A percentile compares a stretch with the other conserved stretches of the same genome.
phyloP scores from a whole-genome alignment of 2,888 invertebrate genomes.

The Callyntrura guangdongensis region DNA sequence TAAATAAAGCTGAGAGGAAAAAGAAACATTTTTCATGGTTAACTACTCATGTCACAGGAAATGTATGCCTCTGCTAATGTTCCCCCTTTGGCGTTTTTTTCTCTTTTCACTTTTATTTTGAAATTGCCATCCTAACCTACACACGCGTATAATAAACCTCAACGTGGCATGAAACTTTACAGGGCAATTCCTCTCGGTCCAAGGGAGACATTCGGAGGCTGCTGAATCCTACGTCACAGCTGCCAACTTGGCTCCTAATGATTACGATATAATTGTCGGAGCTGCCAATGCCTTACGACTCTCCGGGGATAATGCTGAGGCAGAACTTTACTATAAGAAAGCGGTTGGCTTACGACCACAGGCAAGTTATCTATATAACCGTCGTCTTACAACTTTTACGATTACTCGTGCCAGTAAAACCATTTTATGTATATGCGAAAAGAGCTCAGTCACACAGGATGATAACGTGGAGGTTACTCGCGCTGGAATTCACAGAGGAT shows the following conservation, averaged over 20 bases:
- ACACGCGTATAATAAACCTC: background rate
- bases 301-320: constrained; percentile 92
- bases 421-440: background rate
- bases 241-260: constrained; percentile 91
- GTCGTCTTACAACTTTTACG: constrained; percentile 3
- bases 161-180: constrained; percentile 84
- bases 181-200: constrained; percentile 96
- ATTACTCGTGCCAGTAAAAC: background rate
- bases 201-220: constrained; percentile 93
- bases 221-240: constrained; percentile 93
- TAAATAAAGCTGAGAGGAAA: constrained; percentile 74
- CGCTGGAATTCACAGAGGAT: constrained; percentile 44
- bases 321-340: constrained; percentile 95
- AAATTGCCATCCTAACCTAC: constrained; percentile 42
- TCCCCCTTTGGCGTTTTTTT: constrained; percentile 73
- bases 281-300: constrained; percentile 95
- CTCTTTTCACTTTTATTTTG: constrained; percentile 62
- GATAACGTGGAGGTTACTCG: constrained; percentile 36
- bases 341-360: constrained; percentile 90
- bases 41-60: constrained; percentile 79
- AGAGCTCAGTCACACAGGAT: background rate
- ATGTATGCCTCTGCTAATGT: constrained; percentile 77
- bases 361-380: constrained; percentile 86
- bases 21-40: constrained; percentile 78
- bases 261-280: constrained; percentile 94